Evolutionary conservation across 2,888 invertebrate genomes (phyloP).

Genomic region (Dolichomitus sp.): DNA sequence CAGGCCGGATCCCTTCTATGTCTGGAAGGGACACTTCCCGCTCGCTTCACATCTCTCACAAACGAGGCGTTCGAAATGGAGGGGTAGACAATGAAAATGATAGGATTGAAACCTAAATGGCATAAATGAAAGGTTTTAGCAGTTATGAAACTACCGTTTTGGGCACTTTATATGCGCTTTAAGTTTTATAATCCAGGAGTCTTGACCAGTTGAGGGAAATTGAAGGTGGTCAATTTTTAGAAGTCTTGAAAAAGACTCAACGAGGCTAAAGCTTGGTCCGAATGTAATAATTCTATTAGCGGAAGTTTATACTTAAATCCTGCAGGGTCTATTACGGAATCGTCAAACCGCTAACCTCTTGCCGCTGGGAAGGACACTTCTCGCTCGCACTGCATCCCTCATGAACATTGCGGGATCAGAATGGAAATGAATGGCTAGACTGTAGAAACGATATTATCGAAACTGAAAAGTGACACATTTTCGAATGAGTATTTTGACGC

Average conservation of each 20-base stretch:
- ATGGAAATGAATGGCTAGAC: background rate
- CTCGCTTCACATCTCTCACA: background rate
- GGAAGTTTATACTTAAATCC: conserved; percentile 2
- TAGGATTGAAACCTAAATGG: no score
- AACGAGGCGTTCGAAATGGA: background rate
- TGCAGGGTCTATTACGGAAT: conserved; percentile 1
- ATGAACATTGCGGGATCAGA: background rate
- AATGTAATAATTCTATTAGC: no score
- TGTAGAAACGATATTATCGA: background rate
- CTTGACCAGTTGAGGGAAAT: no score
- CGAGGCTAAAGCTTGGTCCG: no score
- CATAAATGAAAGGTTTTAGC: background rate
- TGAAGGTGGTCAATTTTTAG: no score
- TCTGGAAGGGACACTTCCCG: conserved; percentile 1
- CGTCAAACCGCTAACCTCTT: background rate
- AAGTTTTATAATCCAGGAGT: no score
- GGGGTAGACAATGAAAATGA: background rate
- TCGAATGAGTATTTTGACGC: no score
- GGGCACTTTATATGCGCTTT: background rate
- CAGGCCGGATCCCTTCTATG: conserved; percentile 5
- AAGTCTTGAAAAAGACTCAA: no score
- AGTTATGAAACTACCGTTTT: background rate
- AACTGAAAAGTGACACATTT: background rate
- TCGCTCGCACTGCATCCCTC: background rate
- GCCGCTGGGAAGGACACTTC: background rate